Conservation (phyloP, 1,140 invertebrate species). For the Brachionus asplanchnoidis region DNA sequence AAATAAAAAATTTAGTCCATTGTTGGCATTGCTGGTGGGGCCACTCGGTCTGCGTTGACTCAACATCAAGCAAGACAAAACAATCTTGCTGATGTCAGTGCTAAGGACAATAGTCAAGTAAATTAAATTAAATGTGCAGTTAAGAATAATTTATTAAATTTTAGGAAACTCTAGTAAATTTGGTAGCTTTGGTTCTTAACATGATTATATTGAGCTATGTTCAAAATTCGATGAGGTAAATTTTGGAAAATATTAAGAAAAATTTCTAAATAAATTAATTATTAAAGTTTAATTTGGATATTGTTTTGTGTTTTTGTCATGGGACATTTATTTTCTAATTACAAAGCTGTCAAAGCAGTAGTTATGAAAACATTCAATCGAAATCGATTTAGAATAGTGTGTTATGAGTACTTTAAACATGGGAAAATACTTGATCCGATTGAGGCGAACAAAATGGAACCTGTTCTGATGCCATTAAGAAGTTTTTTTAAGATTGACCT, state of each 20-base stretch:
- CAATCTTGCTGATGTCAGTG: constrained; percentile 85
- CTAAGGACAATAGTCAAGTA: constrained; percentile 85
- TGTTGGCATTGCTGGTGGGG: constrained; percentile 80
- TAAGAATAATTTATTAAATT: background rate
- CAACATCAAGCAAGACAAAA: constrained; percentile 78
- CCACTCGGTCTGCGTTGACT: constrained; percentile 82
- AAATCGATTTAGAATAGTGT: constrained; percentile 9
- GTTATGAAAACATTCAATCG: constrained; percentile 34
- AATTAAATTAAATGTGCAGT: background rate
- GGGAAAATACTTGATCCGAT: background rate
- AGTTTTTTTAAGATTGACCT: background rate
- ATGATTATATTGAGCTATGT: constrained; percentile 35
- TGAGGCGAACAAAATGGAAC: background rate
- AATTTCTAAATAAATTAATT: background rate
- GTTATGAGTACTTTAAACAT: background rate
- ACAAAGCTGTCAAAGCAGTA: constrained; percentile 29
- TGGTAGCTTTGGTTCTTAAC: constrained; percentile 39
- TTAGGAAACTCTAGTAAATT: constrained; percentile 43
- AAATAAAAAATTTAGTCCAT: constrained; percentile 54
- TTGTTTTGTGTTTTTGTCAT: constrained; percentile 7
- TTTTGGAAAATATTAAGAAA: background rate
- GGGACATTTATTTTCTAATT: constrained; percentile 24
- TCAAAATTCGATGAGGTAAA: constrained; percentile 28
- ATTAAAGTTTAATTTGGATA: constrained; percentile 24
- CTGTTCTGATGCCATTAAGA: background rate